These are phyloP conservation scores for Emmelina monodactyla DNA, from an alignment of 2,888 invertebrate species.

Conservation along the genomic window DNA sequence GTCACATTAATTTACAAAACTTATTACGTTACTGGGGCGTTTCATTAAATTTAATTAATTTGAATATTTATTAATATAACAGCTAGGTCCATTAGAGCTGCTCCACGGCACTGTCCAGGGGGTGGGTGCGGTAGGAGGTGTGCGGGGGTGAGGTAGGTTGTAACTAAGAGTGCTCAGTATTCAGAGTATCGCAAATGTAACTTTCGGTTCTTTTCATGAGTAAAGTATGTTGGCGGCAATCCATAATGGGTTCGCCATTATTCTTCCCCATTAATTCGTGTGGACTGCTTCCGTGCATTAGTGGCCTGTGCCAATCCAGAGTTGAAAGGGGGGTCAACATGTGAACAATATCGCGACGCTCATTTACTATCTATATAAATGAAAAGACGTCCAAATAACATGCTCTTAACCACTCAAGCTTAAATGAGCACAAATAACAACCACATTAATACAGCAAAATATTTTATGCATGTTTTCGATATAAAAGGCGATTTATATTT, in stretches of 20 bases:
- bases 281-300: constrained; percentile 65
- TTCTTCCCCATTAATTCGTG: constrained; percentile 66
- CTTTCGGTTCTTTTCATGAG: constrained; percentile 67
- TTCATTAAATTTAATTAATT: constrained; percentile 20
- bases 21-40: neutral
- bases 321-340: constrained; percentile 37
- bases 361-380: too few species aligned
- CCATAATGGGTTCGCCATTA: constrained; percentile 68
- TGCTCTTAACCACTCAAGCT: too few species aligned
- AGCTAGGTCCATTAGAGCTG: constrained; percentile 27
- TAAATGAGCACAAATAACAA: too few species aligned
- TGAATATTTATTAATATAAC: constrained; percentile 25
- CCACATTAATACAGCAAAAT: too few species aligned
- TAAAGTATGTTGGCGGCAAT: constrained; percentile 68
- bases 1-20: neutral
- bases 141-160: constrained; percentile 25
- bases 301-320: constrained; percentile 55
- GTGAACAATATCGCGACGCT: constrained; percentile 3
- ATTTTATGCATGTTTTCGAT: too few species aligned
- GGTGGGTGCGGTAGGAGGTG: neutral
- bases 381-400: too few species aligned
- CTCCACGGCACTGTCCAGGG: constrained; percentile 24
- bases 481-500: too few species aligned
- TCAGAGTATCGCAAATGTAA: constrained; percentile 67
- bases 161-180: constrained; percentile 58